These are phyloP conservation scores for Zapornia atra DNA, from an alignment of 2,113 vertebrate species.

Conservation along the genomic window DNA sequence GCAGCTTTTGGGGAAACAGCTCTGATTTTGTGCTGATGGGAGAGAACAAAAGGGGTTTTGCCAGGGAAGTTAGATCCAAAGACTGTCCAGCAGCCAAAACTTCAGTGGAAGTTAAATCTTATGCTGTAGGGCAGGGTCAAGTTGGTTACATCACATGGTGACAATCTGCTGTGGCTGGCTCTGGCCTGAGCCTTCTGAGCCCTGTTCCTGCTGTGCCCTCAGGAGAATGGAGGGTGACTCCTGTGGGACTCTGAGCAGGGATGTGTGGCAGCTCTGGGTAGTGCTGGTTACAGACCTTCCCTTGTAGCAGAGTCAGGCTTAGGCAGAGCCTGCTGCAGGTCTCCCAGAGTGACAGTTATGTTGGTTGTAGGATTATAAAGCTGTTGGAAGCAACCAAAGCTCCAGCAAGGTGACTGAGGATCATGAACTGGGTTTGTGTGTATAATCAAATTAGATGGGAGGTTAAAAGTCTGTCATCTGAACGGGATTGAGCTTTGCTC, in stretches of 20 bases:
- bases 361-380: background rate
- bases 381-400: background rate
- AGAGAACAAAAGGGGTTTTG: background rate
- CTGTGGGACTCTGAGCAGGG: background rate
- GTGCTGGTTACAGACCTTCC: background rate
- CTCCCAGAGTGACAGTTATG: background rate
- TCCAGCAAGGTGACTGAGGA: background rate
- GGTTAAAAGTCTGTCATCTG: background rate
- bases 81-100: background rate
- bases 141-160: background rate
- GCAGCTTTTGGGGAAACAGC: background rate
- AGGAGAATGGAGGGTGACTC: background rate
- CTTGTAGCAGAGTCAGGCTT: background rate
- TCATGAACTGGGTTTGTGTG: background rate
- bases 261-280: background rate
- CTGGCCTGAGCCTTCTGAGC: background rate
- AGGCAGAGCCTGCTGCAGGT: background rate
- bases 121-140: background rate
- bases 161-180: background rate
- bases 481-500: background rate
- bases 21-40: rapidly evolving
- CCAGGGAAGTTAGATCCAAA: background rate
- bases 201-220: background rate
- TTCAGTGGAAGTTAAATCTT: background rate
- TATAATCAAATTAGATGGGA: background rate